phyloP scores from a whole-genome alignment of 2,888 invertebrate genomes.

The Galeopsomyia nigrocyanea region DNA sequence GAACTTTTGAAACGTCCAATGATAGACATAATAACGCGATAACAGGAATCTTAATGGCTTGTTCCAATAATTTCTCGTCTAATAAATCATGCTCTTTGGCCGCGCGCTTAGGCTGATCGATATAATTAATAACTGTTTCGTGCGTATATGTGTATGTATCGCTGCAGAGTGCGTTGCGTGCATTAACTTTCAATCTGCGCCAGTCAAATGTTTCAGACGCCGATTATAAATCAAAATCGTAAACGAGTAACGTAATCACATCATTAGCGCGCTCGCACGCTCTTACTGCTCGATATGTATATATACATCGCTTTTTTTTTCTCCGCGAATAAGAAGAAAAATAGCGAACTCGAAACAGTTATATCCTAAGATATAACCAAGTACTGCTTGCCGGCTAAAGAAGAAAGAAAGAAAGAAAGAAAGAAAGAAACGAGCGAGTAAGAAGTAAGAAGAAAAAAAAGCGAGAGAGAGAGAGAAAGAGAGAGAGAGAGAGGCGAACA shows the following conservation, averaged over 20 bases:
- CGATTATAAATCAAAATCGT: too few species aligned
- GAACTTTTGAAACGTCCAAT: conserved; percentile 14
- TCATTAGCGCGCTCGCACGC: too few species aligned
- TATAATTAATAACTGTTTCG: conserved; percentile 32
- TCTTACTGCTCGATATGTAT: too few species aligned
- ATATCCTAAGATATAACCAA: neutral
- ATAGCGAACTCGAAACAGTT: neutral
- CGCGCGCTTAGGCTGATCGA: conserved; percentile 6
- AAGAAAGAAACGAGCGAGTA: neutral
- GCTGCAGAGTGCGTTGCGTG: too few species aligned
- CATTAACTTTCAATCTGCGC: conserved; percentile 32
- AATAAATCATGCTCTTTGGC: conserved; percentile 34
- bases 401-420: conserved; percentile 4
- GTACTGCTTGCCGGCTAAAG: conserved; percentile 4
- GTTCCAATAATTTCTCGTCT: conserved; percentile 41
- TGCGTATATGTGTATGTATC: too few species aligned
- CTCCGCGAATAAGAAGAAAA: too few species aligned
- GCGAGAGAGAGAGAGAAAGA: conserved; percentile 8
- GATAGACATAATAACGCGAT: conserved; percentile 37
- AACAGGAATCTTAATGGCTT: conserved; percentile 35
- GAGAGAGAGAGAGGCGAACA: conserved; percentile 4
- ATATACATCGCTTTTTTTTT: too few species aligned
- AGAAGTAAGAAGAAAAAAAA: neutral
- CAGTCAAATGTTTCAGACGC: too few species aligned
- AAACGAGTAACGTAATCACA: too few species aligned